These are phyloP conservation scores for Epinephelus cyanopodus DNA, from an alignment of 2,113 vertebrate genomes.

Conservation along the genomic window DNA sequence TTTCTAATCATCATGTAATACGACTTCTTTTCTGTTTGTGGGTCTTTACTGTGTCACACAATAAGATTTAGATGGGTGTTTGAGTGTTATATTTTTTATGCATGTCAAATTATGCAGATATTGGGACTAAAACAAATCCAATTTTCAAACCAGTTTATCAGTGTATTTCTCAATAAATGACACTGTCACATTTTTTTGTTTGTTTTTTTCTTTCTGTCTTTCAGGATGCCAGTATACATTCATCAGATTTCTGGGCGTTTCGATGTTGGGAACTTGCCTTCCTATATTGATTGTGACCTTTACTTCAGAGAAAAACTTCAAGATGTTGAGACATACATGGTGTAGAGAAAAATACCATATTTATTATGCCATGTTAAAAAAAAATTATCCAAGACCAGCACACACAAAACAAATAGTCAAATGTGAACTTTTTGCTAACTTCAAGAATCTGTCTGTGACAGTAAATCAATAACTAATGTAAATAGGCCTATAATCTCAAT, in stretches of 20 bases:
- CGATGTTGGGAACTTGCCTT: slow-evolving; percentile 85
- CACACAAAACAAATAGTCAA: neutral
- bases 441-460: neutral
- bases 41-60: neutral
- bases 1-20: neutral
- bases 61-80: neutral
- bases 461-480: slow-evolving; percentile 14
- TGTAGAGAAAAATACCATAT: slow-evolving; percentile 52
- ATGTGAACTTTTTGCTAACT: neutral
- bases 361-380: neutral
- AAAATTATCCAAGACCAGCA: neutral
- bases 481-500: neutral
- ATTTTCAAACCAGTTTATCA: neutral
- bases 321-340: slow-evolving; percentile 76
- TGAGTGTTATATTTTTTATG: neutral
- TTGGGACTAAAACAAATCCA: neutral
- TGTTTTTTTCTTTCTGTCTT: neutral
- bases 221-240: slow-evolving; percentile 83
- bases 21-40: neutral
- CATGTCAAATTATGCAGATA: neutral
- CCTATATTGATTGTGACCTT: slow-evolving; percentile 83
- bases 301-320: slow-evolving; percentile 84
- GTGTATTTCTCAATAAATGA: neutral
- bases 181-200: neutral
- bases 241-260: slow-evolving; percentile 85